Conservation (phyloP, 1,140 invertebrate species). For the Bombus pascuorum region DNA sequence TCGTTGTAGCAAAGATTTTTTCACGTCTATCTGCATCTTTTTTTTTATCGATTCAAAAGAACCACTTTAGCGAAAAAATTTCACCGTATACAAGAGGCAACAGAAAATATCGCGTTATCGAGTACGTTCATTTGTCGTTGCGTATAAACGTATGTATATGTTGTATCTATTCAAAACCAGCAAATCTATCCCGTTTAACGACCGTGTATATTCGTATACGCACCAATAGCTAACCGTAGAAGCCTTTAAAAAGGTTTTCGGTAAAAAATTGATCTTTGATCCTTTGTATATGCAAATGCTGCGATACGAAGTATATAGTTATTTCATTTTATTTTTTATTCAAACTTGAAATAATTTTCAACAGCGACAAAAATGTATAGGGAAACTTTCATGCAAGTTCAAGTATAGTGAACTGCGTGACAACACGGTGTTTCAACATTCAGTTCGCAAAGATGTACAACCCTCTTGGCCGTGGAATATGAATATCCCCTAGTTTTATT, state of each 20-base stretch:
- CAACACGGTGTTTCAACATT: background rate
- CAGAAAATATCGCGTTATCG: too few species aligned
- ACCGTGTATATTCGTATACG: background rate
- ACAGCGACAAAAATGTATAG: background rate
- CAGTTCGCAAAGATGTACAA: background rate
- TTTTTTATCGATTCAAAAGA: background rate
- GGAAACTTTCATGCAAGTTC: background rate
- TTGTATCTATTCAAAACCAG: background rate
- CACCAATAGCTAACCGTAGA: background rate
- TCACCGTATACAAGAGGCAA: too few species aligned
- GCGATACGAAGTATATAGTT: too few species aligned
- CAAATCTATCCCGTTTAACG: too few species aligned
- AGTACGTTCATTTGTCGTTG: background rate
- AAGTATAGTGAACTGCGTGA: background rate
- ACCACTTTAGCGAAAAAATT: too few species aligned
- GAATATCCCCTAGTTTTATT: slow-evolving; percentile 35
- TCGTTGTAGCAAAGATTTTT: slow-evolving; percentile 29
- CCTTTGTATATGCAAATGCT: background rate
- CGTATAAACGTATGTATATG: too few species aligned
- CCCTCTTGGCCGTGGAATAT: slow-evolving; percentile 28
- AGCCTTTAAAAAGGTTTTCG: background rate
- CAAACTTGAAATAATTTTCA: background rate
- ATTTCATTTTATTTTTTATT: background rate
- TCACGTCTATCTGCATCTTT: slow-evolving; percentile 16
- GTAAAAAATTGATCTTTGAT: background rate